Percentiles rank a stretch among this genome's conserved stretches.
Conservation (phyloP, 2,113 vertebrate species). For the Nerophis ophidion region DNA sequence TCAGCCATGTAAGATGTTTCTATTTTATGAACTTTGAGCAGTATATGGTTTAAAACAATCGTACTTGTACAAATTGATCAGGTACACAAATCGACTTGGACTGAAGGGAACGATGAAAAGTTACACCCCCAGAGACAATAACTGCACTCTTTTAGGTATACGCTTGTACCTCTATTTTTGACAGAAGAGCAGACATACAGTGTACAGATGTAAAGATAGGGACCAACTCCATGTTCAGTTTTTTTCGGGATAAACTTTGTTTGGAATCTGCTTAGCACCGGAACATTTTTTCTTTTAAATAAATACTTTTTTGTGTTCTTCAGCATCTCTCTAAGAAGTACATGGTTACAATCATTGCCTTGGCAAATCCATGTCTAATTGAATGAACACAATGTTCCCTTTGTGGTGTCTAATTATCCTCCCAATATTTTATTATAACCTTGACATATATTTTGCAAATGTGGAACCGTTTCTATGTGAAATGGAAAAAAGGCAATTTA, state of each 20-base stretch:
- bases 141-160: too few relatives aligned
- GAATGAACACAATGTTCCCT: constrained; percentile 44
- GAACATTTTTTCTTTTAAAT: constrained; percentile 36
- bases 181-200: too few relatives aligned
- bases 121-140: too few relatives aligned
- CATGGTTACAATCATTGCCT: constrained; percentile 13
- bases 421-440: constrained; percentile 62
- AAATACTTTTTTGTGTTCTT: constrained; percentile 24
- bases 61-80: too few relatives aligned
- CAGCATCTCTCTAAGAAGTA: constrained; percentile 25
- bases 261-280: constrained; percentile 28
- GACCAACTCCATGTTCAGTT: constrained; percentile 1
- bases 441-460: constrained; percentile 60
- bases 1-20: too few relatives aligned
- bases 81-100: too few relatives aligned
- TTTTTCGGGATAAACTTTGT: too few relatives aligned
- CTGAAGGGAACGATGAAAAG: too few relatives aligned
- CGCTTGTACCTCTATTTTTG: too few relatives aligned
- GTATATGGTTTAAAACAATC: too few relatives aligned
- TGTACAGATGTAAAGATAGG: constrained; percentile 16
- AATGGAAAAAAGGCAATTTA: constrained; percentile 67
- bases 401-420: constrained; percentile 62
- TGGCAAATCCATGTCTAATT: constrained; percentile 46
- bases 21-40: too few relatives aligned
- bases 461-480: constrained; percentile 45